These are phyloP conservation scores for Drosophila borborema DNA, from an alignment of 2,888 invertebrate species.

Conservation along the genomic window DNA sequence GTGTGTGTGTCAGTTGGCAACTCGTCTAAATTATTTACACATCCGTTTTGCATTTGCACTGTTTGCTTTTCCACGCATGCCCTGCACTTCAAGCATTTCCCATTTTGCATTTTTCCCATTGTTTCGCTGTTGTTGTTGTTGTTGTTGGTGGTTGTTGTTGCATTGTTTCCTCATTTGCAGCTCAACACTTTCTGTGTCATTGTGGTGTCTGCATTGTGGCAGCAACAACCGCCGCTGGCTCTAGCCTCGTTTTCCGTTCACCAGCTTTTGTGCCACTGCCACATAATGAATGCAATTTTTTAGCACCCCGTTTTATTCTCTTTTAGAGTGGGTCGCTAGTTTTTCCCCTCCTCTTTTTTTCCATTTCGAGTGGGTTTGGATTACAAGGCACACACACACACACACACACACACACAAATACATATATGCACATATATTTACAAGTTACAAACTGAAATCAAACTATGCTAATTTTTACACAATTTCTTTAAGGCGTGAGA, in stretches of 20 bases:
- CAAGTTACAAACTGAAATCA: conserved; percentile 17
- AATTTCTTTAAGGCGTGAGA: not conserved
- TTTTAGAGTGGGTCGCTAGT: conserved; percentile 54
- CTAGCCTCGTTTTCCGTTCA: conserved; percentile 65
- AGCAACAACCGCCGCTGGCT: conserved; percentile 62
- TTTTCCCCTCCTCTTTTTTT: not conserved
- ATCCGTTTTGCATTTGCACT: conserved; percentile 77
- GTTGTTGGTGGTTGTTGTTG: conserved; percentile 44
- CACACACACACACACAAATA: conserved; percentile 2
- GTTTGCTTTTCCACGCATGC: conserved; percentile 69
- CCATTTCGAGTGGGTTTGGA: conserved; percentile 3
- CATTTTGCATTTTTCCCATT: conserved; percentile 49
- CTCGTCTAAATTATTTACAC: conserved; percentile 81
- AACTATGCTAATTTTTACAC: conserved; percentile 29
- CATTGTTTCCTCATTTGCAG: conserved; percentile 78
- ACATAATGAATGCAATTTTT: conserved; percentile 84
- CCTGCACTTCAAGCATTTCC: conserved; percentile 65
- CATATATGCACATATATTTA: conserved; percentile 12
- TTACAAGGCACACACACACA: conserved; percentile 15
- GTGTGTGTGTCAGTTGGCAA: conserved; percentile 49
- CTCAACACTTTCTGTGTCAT: conserved; percentile 78
- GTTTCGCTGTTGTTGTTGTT: conserved; percentile 13
- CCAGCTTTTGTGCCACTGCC: conserved; percentile 64
- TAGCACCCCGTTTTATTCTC: conserved; percentile 28
- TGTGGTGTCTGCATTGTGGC: conserved; percentile 69